Base-by-base conservation (phyloP, 2,797 vertebrate genomes). In the Amphiprion clarkii region DNA sequence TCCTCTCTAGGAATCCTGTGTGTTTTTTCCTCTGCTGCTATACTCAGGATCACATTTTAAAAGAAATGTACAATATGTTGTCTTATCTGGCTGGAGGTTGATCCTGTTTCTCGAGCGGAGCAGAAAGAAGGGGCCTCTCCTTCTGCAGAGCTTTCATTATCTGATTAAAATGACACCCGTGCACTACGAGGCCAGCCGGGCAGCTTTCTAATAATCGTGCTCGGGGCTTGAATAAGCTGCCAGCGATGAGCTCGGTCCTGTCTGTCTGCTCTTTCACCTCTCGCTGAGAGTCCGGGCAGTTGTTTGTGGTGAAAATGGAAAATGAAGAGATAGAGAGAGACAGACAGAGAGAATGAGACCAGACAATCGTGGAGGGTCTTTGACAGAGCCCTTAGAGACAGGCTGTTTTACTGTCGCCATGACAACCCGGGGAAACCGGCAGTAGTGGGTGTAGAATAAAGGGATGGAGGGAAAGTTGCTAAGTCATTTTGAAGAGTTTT, bases 381-480 rank as follows among this genome's bases (percentile, higher is more conserved):
- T 63, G 54, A 86, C 76, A 33, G 68, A 92, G 87, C 81, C 90
- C 90, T 82, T 67, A 62, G 90, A 92, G 87, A 93, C 67, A 54
- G 86, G 79, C 86, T 79, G 65, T 67, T 89, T 91, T 83, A 65
- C 75, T 5, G 59, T 95, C 89, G 83, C 93, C 93, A 94, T 94
- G 94, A 89, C 93, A 92, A 94, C 93, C 68, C 36, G 36, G 62
- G 59, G 76, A 46, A 65, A 88, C 89, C 71, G 67, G 58, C 66
- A 59, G 42, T 51, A 69, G 60, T 65, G 55, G 76, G 29, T 31
- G 57, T 12, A 58, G 40, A 76, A 78, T 55, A 68, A 68, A 62
- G 21, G 17, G n/a, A 70, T 49, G 49, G 33, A 59, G 60, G 51
- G 64, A 67, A 44, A 67, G 69, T 39, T 69, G 65, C 86, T 60